phyloP scores from a whole-genome alignment of 2,797 vertebrate species.

The Xenentodon cancila region DNA sequence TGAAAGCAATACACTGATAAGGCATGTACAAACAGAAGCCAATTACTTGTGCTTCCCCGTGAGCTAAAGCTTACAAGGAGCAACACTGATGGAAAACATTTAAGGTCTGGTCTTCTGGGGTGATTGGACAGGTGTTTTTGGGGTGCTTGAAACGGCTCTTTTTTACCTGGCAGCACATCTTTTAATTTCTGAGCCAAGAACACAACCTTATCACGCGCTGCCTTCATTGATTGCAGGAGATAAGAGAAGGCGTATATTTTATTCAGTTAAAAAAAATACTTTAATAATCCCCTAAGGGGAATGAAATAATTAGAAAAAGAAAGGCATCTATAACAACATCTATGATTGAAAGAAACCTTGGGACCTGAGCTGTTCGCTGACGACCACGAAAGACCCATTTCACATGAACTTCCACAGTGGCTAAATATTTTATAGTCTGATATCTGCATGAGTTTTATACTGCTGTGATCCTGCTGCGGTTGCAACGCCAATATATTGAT shows the following conservation, averaged over 20 bases:
- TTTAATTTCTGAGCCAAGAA: slow-evolving; percentile 52
- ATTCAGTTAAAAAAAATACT: background rate
- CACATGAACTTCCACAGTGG: slow-evolving; percentile 2
- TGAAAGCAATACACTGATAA: slow-evolving; percentile 82
- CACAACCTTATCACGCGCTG: slow-evolving; percentile 50
- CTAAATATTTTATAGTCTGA: slow-evolving; percentile 1
- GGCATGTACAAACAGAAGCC: slow-evolving; percentile 76
- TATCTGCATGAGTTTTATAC: slow-evolving; percentile 8
- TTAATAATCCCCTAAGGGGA: no score
- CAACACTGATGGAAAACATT: slow-evolving; percentile 62
- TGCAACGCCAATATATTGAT: slow-evolving; percentile 54
- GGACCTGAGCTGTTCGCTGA: slow-evolving; percentile 18
- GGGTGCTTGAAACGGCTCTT: slow-evolving; percentile 29
- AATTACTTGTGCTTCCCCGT: slow-evolving; percentile 71
- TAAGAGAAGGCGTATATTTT: slow-evolving; percentile 30
- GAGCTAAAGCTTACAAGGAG: slow-evolving; percentile 52
- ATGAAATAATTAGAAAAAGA: background rate
- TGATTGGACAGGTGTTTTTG: slow-evolving; percentile 66
- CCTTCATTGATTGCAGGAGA: slow-evolving; percentile 47
- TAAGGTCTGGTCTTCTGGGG: slow-evolving; percentile 40
- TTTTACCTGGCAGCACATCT: slow-evolving; percentile 45
- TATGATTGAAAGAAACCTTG: slow-evolving; percentile 44
- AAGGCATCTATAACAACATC: slow-evolving; percentile 35
- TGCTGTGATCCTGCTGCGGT: slow-evolving; percentile 31
- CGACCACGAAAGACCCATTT: background rate